Percentiles rank a stretch among this genome's conserved stretches.
Conservation (phyloP, 2,797 vertebrate genomes). For the Thunnus albacares region DNA sequence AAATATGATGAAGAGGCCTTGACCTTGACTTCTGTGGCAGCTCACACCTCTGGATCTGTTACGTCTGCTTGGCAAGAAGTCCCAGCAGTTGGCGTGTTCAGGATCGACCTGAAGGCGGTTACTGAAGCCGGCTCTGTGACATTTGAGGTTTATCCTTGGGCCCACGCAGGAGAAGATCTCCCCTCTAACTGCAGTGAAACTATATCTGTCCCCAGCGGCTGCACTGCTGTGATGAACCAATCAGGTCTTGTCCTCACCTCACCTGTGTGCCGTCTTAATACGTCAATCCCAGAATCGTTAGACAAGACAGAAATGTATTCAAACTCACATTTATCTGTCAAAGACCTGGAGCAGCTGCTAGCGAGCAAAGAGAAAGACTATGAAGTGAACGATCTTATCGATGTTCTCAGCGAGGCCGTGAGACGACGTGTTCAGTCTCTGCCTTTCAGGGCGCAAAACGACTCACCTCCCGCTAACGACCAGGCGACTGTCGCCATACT, state of each 20-base stretch:
- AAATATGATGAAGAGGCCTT: slow-evolving; percentile 79
- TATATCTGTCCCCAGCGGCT: slow-evolving; percentile 73
- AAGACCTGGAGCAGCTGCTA: slow-evolving; percentile 85
- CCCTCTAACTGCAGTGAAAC: slow-evolving; percentile 32
- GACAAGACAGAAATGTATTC: slow-evolving; percentile 21
- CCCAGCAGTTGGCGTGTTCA: slow-evolving; percentile 91
- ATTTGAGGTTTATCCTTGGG: slow-evolving; percentile 91
- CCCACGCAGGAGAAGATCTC: slow-evolving; percentile 29
- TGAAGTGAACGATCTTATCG: slow-evolving; percentile 81
- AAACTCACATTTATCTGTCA: slow-evolving; percentile 45
- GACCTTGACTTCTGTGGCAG: slow-evolving; percentile 87
- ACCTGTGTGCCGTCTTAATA: slow-evolving; percentile 89
- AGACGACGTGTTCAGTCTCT: slow-evolving; percentile 87
- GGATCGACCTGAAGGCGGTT: slow-evolving; percentile 86
- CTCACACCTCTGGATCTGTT: slow-evolving; percentile 27
- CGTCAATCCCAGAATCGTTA: slow-evolving; percentile 56
- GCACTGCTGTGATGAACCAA: slow-evolving; percentile 77
- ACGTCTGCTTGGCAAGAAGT: slow-evolving; percentile 89
- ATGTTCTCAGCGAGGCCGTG: slow-evolving; percentile 88
- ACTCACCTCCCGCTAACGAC: not conserved
- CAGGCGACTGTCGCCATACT: slow-evolving; percentile 89
- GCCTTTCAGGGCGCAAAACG: slow-evolving; percentile 36
- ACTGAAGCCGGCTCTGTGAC: slow-evolving; percentile 67
- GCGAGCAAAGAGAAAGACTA: slow-evolving; percentile 65
- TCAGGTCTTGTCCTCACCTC: slow-evolving; percentile 79